Evolutionary conservation across 2,113 vertebrate genomes (phyloP), one percentile per base, ranked within the genome.

Genomic region (Megaceryle maxima): DNA sequence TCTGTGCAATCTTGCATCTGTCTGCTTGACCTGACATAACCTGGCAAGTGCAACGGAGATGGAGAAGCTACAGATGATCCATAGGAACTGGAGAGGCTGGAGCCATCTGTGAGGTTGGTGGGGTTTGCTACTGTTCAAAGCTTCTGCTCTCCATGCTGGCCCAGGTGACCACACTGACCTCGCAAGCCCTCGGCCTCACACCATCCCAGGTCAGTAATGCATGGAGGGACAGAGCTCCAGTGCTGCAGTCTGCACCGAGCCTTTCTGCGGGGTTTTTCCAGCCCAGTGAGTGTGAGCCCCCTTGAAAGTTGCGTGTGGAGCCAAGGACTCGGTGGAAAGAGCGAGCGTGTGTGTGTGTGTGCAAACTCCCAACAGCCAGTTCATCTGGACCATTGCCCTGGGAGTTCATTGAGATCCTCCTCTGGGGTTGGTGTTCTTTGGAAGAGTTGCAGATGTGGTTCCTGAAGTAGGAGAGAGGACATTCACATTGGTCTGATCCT

Each of bases 221-320:
- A 0, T 35, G 67, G 20, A 56, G 62, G 44, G 50, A 33, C 0
- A 1, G 60, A 85, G 66, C 60, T 84, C 5, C n/a, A 19, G 35
- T 6, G 10, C 74, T 50, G 51, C 43, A 51, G 21, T 50, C 77
- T 83, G 46, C 60, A 19, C 35, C 31, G 21, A 18, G 55, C 35
- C 50, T n/a, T 46, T 0, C 0, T 21, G 60, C 6, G 1, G 19
- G 13, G 6, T 16, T 86, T 74, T 68, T 59, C n/a, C 64, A 60
- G 86, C 55, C 35, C 33, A 70, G 50, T 18, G 57, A 67, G 28
- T 2, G 33, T 31, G 35, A 53, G 20, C 4, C 5, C 6, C 2
- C n/a, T 37, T 44, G 55, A 20, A 67, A 43, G 56, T 6, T 64
- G 69, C 14, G 2, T n/a, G 26, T 59, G 63, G n/a, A 76, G 67